Evolutionary conservation across 2,888 invertebrate species (phyloP), one percentile per base, ranked within the genome.

Genomic region (Piscicola geometra): DNA sequence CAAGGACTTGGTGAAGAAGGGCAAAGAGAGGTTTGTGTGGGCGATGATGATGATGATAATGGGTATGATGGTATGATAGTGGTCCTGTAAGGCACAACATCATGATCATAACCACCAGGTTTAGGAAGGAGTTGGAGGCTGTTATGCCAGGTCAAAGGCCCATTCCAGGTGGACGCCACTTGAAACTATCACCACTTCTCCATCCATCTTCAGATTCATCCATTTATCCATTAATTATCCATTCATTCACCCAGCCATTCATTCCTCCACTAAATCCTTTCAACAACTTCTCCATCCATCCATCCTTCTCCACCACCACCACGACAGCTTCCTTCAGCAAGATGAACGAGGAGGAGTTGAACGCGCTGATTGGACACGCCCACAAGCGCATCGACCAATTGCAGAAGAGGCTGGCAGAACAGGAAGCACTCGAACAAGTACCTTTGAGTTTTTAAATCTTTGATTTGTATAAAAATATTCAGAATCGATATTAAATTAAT

Each of bases 321-420:
- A 21, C 41, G 30, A 52, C 71, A 73, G 73, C 73, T 36, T 73
- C 73, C 15, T n/a, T 60, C 32, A 64, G 81, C 56, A 88, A 89
- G 70, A 84, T 90, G 82, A 85, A 88, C 80, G 87, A 89, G 82
- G 88, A 89, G 15, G 90, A 92, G 79, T 87, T 93, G 80, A 92
- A 93, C 85, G 86, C 92, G 50, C 90, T 93, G 82, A 89, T 93
- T 33, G 87, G 91, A 52, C 91, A 93, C 82, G 91, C 92, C 71
- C 92, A 91, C 82, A 88, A 90, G 52, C 90, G 91, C 83, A 90
- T 93, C 2, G 87, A 91, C 76, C 90, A 90, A 81, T 89, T 92
- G 78, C 92, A 93, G 83, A 90, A 90, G 81, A 92, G 93, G 83
- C 83, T 93, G 76, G 89, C 90, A 30, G 90, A 90, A 81, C 86